phyloP scores from a whole-genome alignment of 1,140 invertebrate species.

The Drosophila bipectinata region DNA sequence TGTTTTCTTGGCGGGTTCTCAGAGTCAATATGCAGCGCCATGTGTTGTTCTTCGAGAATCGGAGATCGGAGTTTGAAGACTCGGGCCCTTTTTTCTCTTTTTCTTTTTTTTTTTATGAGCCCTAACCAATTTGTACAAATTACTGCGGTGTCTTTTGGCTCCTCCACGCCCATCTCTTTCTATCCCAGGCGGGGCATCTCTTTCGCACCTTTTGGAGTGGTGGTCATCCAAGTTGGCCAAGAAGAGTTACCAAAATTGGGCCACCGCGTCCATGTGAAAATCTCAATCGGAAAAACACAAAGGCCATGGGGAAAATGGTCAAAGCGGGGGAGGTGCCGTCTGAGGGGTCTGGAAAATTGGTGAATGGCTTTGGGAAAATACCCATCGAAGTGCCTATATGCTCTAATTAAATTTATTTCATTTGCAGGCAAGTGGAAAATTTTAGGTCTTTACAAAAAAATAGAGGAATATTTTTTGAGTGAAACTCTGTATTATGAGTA shows the following conservation, averaged over 20 bases:
- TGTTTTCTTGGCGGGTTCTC: slow-evolving; percentile 27
- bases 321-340: background rate
- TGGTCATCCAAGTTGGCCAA: slow-evolving; percentile 37
- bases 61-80: background rate
- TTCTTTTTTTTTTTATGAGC: slow-evolving; percentile 59
- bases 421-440: slow-evolving; percentile 27
- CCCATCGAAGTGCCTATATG: slow-evolving; percentile 43
- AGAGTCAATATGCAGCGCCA: slow-evolving; percentile 46
- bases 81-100: slow-evolving; percentile 30
- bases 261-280: slow-evolving; percentile 39
- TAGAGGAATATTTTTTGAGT: too few species aligned
- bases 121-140: slow-evolving; percentile 79
- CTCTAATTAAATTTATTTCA: slow-evolving; percentile 46
- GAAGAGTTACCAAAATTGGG: slow-evolving; percentile 59
- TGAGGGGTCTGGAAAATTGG: slow-evolving; percentile 26
- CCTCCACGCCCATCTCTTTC: slow-evolving; percentile 1
- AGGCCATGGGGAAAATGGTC: slow-evolving; percentile 8
- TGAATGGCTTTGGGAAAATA: slow-evolving; percentile 38
- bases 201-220: background rate
- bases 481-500: too few species aligned
- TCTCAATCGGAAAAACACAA: slow-evolving; percentile 27
- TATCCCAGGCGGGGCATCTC: too few species aligned
- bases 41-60: slow-evolving; percentile 46
- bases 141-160: slow-evolving; percentile 44
- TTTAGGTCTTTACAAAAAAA: background rate